phyloP scores from a whole-genome alignment of 2,113 vertebrate species.

The Corythornis vintsioides region DNA sequence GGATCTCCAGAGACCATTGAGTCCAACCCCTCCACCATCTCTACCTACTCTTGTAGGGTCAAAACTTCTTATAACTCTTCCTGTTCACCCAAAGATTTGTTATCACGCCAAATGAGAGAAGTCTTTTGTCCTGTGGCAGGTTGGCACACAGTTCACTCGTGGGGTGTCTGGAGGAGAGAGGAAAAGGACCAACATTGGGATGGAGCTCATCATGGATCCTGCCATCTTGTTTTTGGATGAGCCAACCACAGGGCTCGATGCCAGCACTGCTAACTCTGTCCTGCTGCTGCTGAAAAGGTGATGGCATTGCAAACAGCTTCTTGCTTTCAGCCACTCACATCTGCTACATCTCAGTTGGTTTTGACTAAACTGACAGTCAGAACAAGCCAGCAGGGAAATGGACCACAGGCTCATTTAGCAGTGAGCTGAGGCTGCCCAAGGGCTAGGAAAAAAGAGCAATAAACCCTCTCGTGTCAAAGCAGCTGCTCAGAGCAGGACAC shows the following conservation, averaged over 20 bases:
- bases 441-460: neutral
- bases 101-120: neutral
- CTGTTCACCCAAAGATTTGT: neutral
- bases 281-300: constrained; percentile 89
- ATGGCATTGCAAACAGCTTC: neutral
- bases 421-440: rapidly evolving
- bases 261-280: constrained; percentile 92
- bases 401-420: neutral
- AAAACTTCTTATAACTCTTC: neutral
- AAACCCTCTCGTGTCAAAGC: neutral
- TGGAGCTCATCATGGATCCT: constrained; percentile 94
- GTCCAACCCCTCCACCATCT: no score
- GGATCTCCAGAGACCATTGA: no score
- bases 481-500: neutral
- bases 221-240: constrained; percentile 93
- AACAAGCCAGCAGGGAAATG: neutral
- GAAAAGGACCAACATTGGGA: constrained; percentile 94
- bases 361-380: neutral
- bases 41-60: neutral
- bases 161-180: constrained; percentile 94
- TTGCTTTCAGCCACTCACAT: neutral
- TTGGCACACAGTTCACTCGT: constrained; percentile 88
- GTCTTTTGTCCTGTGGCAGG: constrained; percentile 70
- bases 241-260: constrained; percentile 92
- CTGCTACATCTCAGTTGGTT: neutral